Evolutionary conservation across 1,140 invertebrate genomes (phyloP), one percentile per base, ranked within the genome.

Genomic region (Bactericera cockerelli): DNA sequence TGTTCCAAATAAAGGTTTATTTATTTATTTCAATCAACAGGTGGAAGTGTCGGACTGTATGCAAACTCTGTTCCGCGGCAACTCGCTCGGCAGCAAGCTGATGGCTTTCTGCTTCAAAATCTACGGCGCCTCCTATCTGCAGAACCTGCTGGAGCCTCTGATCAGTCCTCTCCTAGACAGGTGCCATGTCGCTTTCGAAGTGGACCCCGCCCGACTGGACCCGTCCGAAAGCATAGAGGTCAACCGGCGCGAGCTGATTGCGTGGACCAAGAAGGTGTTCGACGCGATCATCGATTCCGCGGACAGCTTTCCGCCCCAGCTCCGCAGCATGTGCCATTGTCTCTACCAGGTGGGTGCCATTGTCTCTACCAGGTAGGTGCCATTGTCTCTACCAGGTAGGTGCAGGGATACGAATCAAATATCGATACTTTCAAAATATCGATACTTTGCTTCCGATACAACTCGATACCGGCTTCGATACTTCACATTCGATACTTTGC

Each of bases 81-180:
- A 97, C 71, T 95, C 91, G 4, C 74, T 98, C 1, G 93, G 93
- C 22, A 93, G 89, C 66, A 98, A 98, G 75, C 96, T 98, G 56
- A 98, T 98, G 94, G 90, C 93, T 4, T 96, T 94, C 71, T 98
- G 94, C 71, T 98, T 98, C 72, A 96, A 96, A 74, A 96, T 97
- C 64, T 98, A 97, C 71, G 95, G 94, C 1, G 86, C 91, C 1
- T 84, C 81, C 49, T 98, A 98, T 74, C 75, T 98, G 2, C 87
- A 94, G 69, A 78, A 74, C 63, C 73, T 98, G 16, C 72, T 98
- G 16, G 89, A 94, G 69, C 94, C 94, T 1, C 74, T 96, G 13
- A 89, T 98, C 39, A 80, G 79, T 57, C 86, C 90, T 0, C 70
- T 97, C 56, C 70, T 97, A 19, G 78, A 83, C 39, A 79, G 84